Percentiles rank a stretch among this genome's conserved stretches.
Conservation (phyloP, 2,113 vertebrate genomes). For the Melanerpes formicivorus region DNA sequence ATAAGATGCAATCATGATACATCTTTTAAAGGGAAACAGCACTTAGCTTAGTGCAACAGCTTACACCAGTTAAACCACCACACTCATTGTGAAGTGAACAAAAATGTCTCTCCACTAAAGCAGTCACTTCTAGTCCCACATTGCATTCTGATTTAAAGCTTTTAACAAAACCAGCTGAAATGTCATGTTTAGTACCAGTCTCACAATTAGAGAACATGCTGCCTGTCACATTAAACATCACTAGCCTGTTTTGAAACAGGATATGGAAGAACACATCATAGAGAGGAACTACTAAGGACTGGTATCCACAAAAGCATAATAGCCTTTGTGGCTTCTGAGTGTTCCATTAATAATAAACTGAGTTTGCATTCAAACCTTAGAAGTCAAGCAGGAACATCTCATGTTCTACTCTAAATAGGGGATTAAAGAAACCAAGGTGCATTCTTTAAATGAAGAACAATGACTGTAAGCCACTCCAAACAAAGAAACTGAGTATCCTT, state of each 20-base stretch:
- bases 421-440: neutral
- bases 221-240: too few species aligned
- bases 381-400: neutral
- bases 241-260: too few species aligned
- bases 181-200: too few species aligned
- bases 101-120: too few species aligned
- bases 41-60: neutral
- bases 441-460: neutral
- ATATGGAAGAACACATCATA: too few species aligned
- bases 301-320: neutral
- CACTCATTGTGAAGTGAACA: neutral
- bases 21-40: neutral
- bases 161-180: too few species aligned
- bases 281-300: too few species aligned
- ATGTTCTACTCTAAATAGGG: neutral
- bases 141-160: too few species aligned
- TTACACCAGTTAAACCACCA: neutral
- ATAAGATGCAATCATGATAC: neutral
- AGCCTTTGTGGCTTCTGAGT: neutral
- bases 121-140: too few species aligned
- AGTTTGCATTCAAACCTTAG: neutral
- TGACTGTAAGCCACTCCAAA: neutral
- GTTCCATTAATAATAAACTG: neutral
- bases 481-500: neutral
- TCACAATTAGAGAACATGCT: too few species aligned